Base-by-base conservation (phyloP, 1,140 invertebrate genomes). In the Grapholita molesta region DNA sequence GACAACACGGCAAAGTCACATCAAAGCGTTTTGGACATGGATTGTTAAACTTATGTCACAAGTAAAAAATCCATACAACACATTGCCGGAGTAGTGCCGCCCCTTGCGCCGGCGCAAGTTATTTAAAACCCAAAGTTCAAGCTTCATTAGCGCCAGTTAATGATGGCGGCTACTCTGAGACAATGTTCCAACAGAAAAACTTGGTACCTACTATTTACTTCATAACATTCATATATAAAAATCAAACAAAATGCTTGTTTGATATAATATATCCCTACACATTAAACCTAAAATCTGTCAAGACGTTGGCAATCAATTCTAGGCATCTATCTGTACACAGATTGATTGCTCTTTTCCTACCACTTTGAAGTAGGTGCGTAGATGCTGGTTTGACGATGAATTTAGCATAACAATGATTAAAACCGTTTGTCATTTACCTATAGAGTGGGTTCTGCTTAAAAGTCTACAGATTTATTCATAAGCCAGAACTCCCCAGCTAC, bases 121-220 rank as follows among this genome's bases (percentile, higher is more conserved):
- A 91, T 89, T 90, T 91, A 91, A 89, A 90, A 88, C 84, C 77
- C 78, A 83, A 85, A 86, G 82, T 74, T 87, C 83, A 91, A 86
- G 92, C 83, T 89, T 92, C 92, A 92, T 92, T 92, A 92, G 90
- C 86, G 68, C 80, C 81, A 86, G 78, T 89, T 92, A 92, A 92
- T 92, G 89, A 92, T 82, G 86, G 81, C 88, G 84, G 84, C 81
- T 74, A 71, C 78, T 86, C 82, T 79, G 71, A 85, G 76, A 87
- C 84, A 84, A 83, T 80, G 78, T 77, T 76, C 73, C 68, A 76
- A 71, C 80, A 83, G 70, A 61, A 61, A n/a, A 28, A 32, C 23
- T 82, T 78, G 82, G 70, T 78, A 75, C 70, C 71, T 78, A 75
- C 70, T 70, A 71, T 74, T 80, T 79, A 53, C 38, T 48, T 28